Evolutionary conservation across 2,888 invertebrate genomes (phyloP).

Genomic region (Dysmachus trigonus): DNA sequence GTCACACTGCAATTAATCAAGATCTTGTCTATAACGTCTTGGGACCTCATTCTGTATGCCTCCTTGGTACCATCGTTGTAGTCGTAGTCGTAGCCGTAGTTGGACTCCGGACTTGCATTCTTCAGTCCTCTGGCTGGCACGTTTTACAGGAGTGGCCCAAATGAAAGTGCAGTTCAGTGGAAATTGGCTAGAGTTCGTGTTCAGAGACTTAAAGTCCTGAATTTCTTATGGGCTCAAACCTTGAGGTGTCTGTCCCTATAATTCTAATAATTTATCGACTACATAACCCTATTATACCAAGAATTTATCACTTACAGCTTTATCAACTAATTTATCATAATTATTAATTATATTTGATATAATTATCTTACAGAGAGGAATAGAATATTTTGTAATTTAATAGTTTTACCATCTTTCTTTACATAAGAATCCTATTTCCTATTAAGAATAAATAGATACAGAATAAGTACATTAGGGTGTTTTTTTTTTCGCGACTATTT

Average conservation of each 20-base stretch:
- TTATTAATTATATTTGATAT: too few relatives aligned
- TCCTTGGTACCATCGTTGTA: not conserved
- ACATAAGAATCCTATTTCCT: too few relatives aligned
- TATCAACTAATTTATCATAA: not conserved
- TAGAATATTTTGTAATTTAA: too few relatives aligned
- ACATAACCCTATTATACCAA: not conserved
- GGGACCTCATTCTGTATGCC: not conserved
- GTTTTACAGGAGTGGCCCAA: not conserved
- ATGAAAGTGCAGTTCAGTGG: not conserved
- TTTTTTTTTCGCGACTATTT: too few relatives aligned
- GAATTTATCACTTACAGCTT: not conserved
- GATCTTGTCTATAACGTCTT: conserved; percentile 16
- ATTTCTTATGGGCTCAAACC: not conserved
- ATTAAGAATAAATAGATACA: too few relatives aligned
- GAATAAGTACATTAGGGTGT: too few relatives aligned
- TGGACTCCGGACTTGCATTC: not conserved
- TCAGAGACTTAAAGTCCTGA: not conserved
- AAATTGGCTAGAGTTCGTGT: not conserved
- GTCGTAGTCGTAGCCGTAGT: too few relatives aligned
- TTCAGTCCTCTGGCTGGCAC: not conserved
- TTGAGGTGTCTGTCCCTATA: not conserved
- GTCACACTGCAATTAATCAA: conserved; percentile 19
- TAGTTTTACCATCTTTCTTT: too few relatives aligned
- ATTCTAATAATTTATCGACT: not conserved
- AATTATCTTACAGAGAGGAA: too few relatives aligned